Percentiles rank a stretch among this genome's conserved stretches.
Conservation (phyloP, 2,888 invertebrate species). For the Ariolimax columbianus region DNA sequence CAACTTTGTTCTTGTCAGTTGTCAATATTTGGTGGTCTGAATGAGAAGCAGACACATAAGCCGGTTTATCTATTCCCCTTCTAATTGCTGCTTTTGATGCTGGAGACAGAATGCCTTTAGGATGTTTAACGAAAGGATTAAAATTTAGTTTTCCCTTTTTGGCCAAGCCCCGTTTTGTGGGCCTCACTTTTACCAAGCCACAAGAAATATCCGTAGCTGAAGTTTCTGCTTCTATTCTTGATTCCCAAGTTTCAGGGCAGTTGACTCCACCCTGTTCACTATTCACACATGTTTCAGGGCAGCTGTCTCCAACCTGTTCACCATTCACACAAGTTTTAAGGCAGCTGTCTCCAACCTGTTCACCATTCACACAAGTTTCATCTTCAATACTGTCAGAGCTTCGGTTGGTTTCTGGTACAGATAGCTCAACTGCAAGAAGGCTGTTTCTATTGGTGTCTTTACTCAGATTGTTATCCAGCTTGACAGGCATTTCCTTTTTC, state of each 20-base stretch:
- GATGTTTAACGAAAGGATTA: conserved; percentile 4
- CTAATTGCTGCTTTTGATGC: conserved; percentile 8
- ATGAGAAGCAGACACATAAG: background rate
- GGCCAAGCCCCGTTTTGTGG: conserved; percentile 42
- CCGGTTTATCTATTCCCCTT: background rate
- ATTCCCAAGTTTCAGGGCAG: background rate
- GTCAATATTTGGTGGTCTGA: background rate
- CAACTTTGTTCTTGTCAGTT: background rate
- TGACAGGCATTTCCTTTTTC: background rate
- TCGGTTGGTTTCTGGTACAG: background rate
- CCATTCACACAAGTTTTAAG: background rate
- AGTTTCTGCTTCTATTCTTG: background rate
- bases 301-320: background rate
- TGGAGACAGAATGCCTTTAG: conserved; percentile 13
- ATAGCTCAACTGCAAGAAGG: background rate
- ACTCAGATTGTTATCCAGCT: background rate
- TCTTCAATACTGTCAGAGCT: background rate
- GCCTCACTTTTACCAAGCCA: background rate
- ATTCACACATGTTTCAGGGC: background rate
- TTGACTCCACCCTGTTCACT: background rate
- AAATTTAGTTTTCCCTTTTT: conserved; percentile 5
- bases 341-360: background rate
- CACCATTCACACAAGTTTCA: background rate
- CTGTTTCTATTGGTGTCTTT: background rate
- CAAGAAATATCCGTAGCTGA: background rate